Evolutionary conservation across 2,113 vertebrate species (phyloP).

Genomic region (Nothocercus julius): DNA sequence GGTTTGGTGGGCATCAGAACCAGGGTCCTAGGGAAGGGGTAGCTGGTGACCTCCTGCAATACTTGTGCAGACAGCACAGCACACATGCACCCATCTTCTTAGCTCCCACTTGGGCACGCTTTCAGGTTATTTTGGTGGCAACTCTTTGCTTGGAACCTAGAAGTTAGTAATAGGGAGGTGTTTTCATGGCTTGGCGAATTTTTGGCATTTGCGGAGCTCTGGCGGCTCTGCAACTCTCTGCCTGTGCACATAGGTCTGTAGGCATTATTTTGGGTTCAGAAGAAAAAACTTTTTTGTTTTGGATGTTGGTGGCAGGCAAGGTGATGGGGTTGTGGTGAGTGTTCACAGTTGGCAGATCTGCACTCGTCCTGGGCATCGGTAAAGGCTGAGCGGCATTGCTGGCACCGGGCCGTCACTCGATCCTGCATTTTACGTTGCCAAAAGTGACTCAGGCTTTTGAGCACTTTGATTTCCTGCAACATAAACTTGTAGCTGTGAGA

Average conservation of each 20-base stretch:
- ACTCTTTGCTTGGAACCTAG: not conserved
- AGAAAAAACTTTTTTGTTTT: not conserved
- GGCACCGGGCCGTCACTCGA: fast-evolving
- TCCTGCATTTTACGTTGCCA: not conserved
- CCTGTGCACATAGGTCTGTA: not conserved
- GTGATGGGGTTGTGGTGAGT: not conserved
- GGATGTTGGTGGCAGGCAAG: not conserved
- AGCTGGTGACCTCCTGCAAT: fast-evolving
- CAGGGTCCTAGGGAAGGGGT: not conserved
- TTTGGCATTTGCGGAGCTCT: not conserved
- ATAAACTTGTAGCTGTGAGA: not conserved
- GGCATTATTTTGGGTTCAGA: not conserved
- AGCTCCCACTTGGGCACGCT: no score
- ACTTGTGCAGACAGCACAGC: not conserved
- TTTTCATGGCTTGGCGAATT: not conserved
- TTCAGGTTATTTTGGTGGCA: not conserved
- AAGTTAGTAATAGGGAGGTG: not conserved
- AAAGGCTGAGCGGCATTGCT: not conserved
- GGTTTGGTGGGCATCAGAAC: not conserved
- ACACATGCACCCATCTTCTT: not conserved
- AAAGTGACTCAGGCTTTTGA: not conserved
- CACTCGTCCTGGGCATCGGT: not conserved
- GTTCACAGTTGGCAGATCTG: not conserved
- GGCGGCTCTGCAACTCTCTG: not conserved
- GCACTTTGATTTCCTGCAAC: not conserved